Conservation (phyloP, 2,888 invertebrate species). For the Mesorhabditis spiculigera region DNA sequence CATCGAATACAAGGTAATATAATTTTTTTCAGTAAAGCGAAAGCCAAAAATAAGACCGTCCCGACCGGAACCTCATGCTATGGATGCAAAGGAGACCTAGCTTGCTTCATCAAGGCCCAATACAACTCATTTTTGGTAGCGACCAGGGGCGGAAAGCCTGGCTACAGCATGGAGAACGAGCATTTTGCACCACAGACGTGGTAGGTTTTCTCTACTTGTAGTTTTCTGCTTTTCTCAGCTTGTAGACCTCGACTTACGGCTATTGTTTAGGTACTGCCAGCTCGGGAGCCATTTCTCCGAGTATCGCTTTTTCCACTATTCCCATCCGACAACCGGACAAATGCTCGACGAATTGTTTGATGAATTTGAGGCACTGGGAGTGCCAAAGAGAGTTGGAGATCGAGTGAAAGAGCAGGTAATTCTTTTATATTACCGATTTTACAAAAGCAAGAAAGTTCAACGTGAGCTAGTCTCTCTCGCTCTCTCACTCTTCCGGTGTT, state of each 20-base stretch:
- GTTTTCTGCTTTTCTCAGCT: neutral
- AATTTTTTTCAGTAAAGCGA: no score
- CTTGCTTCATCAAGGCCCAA: neutral
- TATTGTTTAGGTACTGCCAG: neutral
- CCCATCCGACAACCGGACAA: conserved; percentile 1
- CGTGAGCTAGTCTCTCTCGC: no score
- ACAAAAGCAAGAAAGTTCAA: no score
- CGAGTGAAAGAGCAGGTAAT: neutral
- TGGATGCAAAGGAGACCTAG: neutral
- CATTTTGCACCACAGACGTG: conserved; percentile 1
- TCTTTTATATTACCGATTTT: neutral
- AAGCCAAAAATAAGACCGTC: no score
- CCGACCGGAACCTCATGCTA: neutral
- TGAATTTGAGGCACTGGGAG: neutral
- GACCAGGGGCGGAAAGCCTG: neutral
- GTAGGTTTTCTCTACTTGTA: neutral
- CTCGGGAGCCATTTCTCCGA: neutral
- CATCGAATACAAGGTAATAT: no score
- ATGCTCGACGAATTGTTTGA: neutral
- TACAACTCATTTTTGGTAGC: neutral
- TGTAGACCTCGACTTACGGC: no score
- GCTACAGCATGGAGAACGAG: conserved; percentile 1
- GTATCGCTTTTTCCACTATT: neutral
- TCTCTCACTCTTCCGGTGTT: no score
- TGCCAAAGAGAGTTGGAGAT: neutral